Evolutionary conservation across 2,888 invertebrate genomes (phyloP).

Genomic region (Eristalinus aeneus): DNA sequence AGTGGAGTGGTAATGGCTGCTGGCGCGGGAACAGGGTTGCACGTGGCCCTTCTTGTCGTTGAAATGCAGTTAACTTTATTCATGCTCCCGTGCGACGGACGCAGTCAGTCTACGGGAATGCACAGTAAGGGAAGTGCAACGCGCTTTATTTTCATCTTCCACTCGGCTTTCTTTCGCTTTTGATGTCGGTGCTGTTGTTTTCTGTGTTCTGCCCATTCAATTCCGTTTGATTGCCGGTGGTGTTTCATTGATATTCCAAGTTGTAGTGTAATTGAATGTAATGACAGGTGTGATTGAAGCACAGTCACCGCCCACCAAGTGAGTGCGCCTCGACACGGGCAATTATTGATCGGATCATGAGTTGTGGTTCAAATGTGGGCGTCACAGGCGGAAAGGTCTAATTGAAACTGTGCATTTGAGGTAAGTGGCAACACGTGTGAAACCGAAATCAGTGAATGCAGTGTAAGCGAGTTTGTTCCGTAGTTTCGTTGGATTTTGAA

Average conservation of each 20-base stretch:
- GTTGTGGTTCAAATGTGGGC: not conserved
- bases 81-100: conserved; percentile 45
- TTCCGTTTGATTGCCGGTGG: not conserved
- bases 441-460: not conserved
- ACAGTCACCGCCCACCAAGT: not conserved
- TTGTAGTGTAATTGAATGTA: not conserved
- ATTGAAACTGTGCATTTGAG: not conserved
- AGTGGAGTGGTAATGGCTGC: conserved; percentile 15
- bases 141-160: not conserved
- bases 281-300: not conserved
- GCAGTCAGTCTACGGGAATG: conserved; percentile 66
- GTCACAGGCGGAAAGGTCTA: not conserved
- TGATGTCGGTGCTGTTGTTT: not conserved
- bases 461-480: not conserved
- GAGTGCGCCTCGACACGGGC: not conserved
- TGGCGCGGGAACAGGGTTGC: conserved; percentile 2
- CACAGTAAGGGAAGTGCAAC: conserved; percentile 63
- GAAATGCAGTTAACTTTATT: conserved; percentile 67
- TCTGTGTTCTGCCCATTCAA: not conserved
- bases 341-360: not conserved
- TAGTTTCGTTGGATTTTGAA: not conserved
- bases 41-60: conserved; percentile 3
- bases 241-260: not conserved
- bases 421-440: not conserved
- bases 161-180: conserved; percentile 16